These are phyloP conservation scores for Phocides pigmalion DNA, from an alignment of 1,140 invertebrate genomes.

Conservation along the genomic window DNA sequence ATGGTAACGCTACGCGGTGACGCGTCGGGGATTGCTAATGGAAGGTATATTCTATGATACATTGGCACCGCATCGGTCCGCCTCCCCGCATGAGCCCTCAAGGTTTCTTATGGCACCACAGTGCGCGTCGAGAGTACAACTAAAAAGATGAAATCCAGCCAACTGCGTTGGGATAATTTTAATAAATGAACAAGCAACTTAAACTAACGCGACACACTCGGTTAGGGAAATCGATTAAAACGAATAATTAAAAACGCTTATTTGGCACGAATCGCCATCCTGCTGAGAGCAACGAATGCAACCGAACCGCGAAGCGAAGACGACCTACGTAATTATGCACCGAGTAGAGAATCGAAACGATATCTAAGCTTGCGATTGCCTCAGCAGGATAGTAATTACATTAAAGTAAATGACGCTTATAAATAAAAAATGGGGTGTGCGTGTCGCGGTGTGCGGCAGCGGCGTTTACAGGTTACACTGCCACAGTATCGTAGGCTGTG, in stretches of 20 bases:
- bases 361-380: conserved; percentile 26
- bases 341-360: conserved; percentile 32
- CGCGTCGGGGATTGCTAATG: conserved; percentile 41
- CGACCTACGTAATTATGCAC: conserved; percentile 33
- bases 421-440: conserved; percentile 23
- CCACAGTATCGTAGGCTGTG: conserved; percentile 98
- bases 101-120: conserved; percentile 47
- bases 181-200: conserved; percentile 58
- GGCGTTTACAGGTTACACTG: conserved; percentile 95
- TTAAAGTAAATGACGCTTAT: conserved; percentile 27
- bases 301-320: conserved; percentile 38
- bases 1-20: conserved; percentile 71
- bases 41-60: conserved; percentile 14
- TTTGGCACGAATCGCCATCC: conserved; percentile 41
- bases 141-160: conserved; percentile 64
- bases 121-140: conserved; percentile 47
- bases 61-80: not conserved
- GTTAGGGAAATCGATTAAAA: conserved; percentile 51
- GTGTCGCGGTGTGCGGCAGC: conserved; percentile 38
- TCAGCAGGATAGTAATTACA: conserved; percentile 32
- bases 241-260: conserved; percentile 36
- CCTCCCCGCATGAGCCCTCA: conserved; percentile 36
- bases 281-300: conserved; percentile 44
- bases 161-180: conserved; percentile 73
- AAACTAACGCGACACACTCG: conserved; percentile 56